Conservation (phyloP, 2,888 invertebrate species). For the Lochmaea capreae region DNA sequence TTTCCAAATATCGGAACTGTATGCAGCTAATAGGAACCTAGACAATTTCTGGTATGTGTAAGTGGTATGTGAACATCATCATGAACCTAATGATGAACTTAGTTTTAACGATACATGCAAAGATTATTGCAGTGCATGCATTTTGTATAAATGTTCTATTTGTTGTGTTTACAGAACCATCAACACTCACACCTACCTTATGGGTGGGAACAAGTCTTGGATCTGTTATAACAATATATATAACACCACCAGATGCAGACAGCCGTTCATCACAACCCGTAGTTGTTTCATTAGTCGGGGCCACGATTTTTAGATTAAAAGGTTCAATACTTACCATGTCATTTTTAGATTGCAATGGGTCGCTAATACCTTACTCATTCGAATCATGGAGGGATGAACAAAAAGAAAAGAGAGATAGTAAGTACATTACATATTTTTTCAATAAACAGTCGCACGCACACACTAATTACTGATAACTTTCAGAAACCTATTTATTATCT, state of each 20-base stretch:
- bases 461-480: too few species aligned
- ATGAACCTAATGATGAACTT: too few species aligned
- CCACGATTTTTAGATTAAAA: slow-evolving; percentile 95
- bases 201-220: slow-evolving; percentile 99
- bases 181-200: slow-evolving; percentile 85
- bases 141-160: neutral
- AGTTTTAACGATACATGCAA: too few species aligned
- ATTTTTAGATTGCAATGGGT: slow-evolving; percentile 95
- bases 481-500: too few species aligned
- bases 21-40: too few species aligned
- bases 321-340: slow-evolving; percentile 95
- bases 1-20: too few species aligned
- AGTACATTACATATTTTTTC: slow-evolving; percentile 44
- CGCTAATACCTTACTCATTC: slow-evolving; percentile 88
- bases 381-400: slow-evolving; percentile 95
- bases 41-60: too few species aligned
- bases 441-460: too few species aligned
- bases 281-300: slow-evolving; percentile 92
- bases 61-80: too few species aligned
- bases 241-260: slow-evolving; percentile 85
- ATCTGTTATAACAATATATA: slow-evolving; percentile 92
- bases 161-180: slow-evolving; percentile 75
- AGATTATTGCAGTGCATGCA: too few species aligned
- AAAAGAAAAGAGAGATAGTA: slow-evolving; percentile 69
- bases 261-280: slow-evolving; percentile 86